Evolutionary conservation across 2,113 vertebrate species (phyloP).

Genomic region (Oreamnos americanus): DNA sequence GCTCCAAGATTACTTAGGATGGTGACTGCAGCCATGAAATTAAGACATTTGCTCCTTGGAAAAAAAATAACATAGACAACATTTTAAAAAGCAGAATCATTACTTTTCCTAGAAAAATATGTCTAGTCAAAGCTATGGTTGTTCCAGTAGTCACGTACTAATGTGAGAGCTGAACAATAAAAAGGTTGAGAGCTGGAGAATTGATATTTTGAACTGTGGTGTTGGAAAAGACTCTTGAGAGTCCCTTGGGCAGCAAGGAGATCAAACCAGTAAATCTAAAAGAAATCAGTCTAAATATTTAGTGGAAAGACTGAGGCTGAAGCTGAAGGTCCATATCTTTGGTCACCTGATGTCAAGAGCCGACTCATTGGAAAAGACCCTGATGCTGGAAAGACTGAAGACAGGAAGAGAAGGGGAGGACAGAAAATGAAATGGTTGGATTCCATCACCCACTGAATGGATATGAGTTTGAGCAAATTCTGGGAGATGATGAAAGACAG

Average conservation of each 20-base stretch:
- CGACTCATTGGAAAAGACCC: fast-evolving
- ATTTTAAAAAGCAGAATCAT: background rate
- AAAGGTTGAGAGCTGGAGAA: background rate
- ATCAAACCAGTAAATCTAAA: background rate
- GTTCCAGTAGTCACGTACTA: background rate
- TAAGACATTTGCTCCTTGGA: background rate
- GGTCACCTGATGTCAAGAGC: background rate
- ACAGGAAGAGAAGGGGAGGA: background rate
- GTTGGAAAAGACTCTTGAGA: background rate
- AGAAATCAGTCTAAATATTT: background rate
- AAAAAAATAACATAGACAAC: background rate
- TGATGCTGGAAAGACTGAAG: background rate
- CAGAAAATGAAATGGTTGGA: background rate
- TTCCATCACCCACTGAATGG: background rate
- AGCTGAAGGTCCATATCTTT: background rate
- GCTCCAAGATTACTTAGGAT: background rate
- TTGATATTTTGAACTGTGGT: background rate
- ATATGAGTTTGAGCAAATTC: background rate
- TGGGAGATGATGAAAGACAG: background rate
- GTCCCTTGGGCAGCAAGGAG: background rate
- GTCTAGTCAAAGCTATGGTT: background rate
- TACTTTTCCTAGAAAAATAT: background rate
- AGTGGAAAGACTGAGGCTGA: background rate
- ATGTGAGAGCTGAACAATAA: background rate
- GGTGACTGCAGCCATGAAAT: background rate